Percentiles rank a stretch among this genome's conserved stretches.
These are phyloP conservation scores for Catagonus wagneri DNA, from an alignment of 2,113 vertebrate species.

Conservation along the genomic window DNA sequence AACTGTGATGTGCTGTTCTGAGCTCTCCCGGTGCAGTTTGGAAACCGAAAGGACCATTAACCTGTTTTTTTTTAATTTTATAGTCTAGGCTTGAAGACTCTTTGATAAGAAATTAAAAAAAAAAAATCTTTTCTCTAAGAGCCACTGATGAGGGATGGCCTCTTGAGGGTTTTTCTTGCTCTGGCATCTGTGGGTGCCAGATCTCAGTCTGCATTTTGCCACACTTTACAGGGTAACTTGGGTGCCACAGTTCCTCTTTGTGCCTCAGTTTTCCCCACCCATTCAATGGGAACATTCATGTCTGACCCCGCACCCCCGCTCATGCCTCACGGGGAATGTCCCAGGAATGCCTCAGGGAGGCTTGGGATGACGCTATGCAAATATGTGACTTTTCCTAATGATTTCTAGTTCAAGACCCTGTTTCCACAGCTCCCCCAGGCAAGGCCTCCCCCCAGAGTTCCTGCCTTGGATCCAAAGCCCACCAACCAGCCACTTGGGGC, in stretches of 20 bases:
- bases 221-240: slow-evolving; percentile 60
- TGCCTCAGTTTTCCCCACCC: slow-evolving; percentile 70
- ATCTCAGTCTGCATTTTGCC: slow-evolving; percentile 14
- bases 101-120: too few relatives aligned
- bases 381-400: neutral
- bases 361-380: slow-evolving; percentile 70
- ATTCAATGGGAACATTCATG: slow-evolving; percentile 63
- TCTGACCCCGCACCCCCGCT: slow-evolving; percentile 51
- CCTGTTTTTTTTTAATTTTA: slow-evolving; percentile 53
- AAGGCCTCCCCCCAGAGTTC: neutral
- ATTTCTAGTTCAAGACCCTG: neutral
- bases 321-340: slow-evolving; percentile 52
- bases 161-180: slow-evolving; percentile 4
- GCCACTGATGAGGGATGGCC: neutral
- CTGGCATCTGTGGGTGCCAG: neutral
- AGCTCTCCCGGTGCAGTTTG: slow-evolving; percentile 61
- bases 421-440: neutral
- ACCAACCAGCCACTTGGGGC: neutral
- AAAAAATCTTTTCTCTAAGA: slow-evolving; percentile 45
- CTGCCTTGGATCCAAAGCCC: slow-evolving; percentile 7
- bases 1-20: slow-evolving; percentile 61
- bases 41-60: slow-evolving; percentile 68
- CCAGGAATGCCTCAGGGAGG: slow-evolving; percentile 23
- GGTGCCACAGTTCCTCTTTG: slow-evolving; percentile 13
- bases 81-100: slow-evolving; percentile 61